Evolutionary conservation across 2,888 invertebrate genomes (phyloP).

Genomic region (Tuberolachnus salignus): DNA sequence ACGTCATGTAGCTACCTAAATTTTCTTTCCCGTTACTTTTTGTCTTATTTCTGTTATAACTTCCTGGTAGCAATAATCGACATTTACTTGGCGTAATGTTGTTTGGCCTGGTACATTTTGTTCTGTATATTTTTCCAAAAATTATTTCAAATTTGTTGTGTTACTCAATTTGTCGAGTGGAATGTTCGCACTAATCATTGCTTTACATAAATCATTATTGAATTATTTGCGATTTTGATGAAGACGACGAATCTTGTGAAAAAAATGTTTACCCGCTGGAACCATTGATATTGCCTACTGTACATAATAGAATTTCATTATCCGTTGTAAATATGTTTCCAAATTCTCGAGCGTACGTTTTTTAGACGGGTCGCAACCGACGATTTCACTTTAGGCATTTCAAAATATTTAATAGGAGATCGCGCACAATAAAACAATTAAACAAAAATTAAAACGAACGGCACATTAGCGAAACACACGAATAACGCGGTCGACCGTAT

Average conservation of each 20-base stretch:
- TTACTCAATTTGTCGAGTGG: background rate
- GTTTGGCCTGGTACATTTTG: background rate
- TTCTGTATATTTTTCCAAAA: background rate
- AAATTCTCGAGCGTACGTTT: constrained; percentile 14
- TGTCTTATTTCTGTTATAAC: too few relatives aligned
- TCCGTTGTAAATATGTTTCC: constrained; percentile 16
- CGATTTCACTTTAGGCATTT: constrained; percentile 1
- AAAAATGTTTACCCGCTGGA: background rate
- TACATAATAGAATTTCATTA: constrained; percentile 2
- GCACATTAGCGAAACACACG: too few relatives aligned
- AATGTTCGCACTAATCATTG: background rate
- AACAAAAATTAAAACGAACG: too few relatives aligned
- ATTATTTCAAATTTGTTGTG: constrained; percentile 1
- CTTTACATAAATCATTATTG: constrained; percentile 4
- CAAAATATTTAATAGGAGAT: too few relatives aligned
- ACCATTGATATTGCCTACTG: constrained; percentile 8
- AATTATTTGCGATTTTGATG: background rate
- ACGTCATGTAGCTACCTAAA: too few relatives aligned
- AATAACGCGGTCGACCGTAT: too few relatives aligned
- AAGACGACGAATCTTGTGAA: background rate
- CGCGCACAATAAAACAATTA: too few relatives aligned
- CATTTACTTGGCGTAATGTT: constrained; percentile 2
- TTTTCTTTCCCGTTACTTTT: constrained; percentile 11
- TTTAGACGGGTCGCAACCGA: constrained; percentile 2
- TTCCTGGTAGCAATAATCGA: constrained; percentile 1